Evolutionary conservation across 2,797 vertebrate genomes (phyloP), one percentile per base, ranked within the genome.

Genomic region (Thalassophryne amazonica): DNA sequence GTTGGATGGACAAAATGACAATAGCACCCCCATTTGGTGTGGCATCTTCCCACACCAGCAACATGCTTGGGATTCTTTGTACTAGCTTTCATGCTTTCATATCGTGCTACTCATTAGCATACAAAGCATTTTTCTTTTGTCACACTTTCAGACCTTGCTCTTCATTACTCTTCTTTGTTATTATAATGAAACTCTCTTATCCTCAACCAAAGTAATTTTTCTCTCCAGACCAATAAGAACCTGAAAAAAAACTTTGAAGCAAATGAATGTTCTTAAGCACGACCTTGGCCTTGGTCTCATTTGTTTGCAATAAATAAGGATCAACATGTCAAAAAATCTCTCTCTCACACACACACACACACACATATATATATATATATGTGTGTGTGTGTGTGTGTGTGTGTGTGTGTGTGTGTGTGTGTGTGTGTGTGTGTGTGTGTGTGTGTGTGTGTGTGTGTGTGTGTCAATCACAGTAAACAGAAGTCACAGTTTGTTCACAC

Each of bases 31-130:
- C 72, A 17, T 55, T 69, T 24, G 55, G 72, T 74, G 84, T 83
- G 80, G 69, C 58, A 65, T 78, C 75, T 55, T 77, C 58, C 47
- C 67, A 60, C 73, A 59, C 60, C 61, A 60, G 43, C 43, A 20
- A 54, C 80, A 84, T 84, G 80, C 73, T 66, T 73, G 63, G 37
- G 68, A 88, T 86, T 84, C 80, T 76, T 84, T 49, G 12, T 50
- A 39, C 64, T 48, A 41, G 53, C 80, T 35, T 25, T 63, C 78
- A 85, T 78, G 58, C 70, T 87, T 86, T 86, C 76, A 78, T 80
- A 80, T 65, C 80, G 64, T 29, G 48, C 78, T 62, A 82, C 82
- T 72, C 21, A 82, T 82, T 76, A 75, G 49, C 69, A 79, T 73
- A 74, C 60, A 78, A 82, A 74, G 59, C 64, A 15, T 67, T 71